Conservation (phyloP, 2,113 vertebrate species). For the Sorex araneus region DNA sequence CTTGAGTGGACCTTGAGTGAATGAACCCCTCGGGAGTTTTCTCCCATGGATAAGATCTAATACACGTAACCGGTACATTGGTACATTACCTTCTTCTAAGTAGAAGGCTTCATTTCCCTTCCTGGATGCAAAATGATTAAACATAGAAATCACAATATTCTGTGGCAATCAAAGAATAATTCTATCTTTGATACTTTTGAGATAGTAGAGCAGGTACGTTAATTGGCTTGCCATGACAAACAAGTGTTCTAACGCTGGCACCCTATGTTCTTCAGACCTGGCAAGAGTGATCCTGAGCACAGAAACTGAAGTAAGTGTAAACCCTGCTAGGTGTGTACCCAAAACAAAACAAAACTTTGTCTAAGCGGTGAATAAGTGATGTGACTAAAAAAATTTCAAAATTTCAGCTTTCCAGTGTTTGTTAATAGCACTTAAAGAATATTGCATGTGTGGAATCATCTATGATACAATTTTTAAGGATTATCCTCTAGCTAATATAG, state of each 20-base stretch:
- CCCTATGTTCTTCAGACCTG: too few species aligned
- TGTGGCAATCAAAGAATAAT: not conserved
- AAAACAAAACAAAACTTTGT: too few species aligned
- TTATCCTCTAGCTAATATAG: not conserved
- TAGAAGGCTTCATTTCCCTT: not conserved
- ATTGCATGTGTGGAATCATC: not conserved
- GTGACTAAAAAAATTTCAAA: not conserved
- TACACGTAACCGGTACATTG: rapidly evolving
- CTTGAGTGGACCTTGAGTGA: not conserved
- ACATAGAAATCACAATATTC: not conserved
- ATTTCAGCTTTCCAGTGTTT: not conserved
- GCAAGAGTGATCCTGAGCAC: too few species aligned
- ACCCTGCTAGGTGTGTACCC: too few species aligned
- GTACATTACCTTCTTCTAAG: too few species aligned
- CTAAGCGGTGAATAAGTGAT: too few species aligned
- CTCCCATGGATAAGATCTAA: not conserved
- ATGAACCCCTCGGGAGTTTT: not conserved
- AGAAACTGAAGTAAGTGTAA: too few species aligned
- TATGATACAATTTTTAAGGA: not conserved
- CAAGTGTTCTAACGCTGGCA: too few species aligned
- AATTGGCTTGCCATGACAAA: too few species aligned
- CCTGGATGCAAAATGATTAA: not conserved
- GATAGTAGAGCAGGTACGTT: too few species aligned
- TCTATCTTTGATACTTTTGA: not conserved
- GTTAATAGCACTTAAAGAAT: not conserved